Evolutionary conservation across 2,113 vertebrate species (phyloP).

Genomic region (Upupa epops): DNA sequence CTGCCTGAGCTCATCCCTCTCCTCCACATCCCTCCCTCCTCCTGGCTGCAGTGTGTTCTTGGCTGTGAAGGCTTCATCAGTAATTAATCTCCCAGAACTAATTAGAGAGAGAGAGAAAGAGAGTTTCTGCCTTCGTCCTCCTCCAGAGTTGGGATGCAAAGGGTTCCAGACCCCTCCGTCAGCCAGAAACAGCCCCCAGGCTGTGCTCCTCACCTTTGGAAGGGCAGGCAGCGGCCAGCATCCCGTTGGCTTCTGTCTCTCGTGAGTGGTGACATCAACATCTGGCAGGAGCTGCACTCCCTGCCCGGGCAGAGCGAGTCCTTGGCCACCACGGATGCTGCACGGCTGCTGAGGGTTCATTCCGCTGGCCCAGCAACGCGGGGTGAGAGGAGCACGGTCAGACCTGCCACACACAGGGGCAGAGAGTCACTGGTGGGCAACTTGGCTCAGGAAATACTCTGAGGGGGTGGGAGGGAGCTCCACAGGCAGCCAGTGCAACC

Average conservation of each 20-base stretch:
- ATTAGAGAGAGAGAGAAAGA: neutral
- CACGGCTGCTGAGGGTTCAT: neutral
- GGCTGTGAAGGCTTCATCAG: too few relatives aligned
- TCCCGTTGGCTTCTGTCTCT: too few relatives aligned
- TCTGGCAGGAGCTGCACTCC: neutral
- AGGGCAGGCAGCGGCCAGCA: neutral
- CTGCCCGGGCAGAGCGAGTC: neutral
- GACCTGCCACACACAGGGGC: too few relatives aligned
- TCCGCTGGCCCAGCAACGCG: neutral
- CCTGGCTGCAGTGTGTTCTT: neutral
- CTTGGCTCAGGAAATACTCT: neutral
- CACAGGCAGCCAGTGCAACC: too few relatives aligned
- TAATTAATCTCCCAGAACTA: neutral
- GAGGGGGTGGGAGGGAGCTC: too few relatives aligned
- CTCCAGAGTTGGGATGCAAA: neutral
- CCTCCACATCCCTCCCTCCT: neutral
- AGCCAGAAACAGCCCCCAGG: neutral
- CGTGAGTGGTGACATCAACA: neutral
- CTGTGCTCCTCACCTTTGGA: neutral
- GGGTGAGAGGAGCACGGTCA: fast-evolving
- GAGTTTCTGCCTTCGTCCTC: neutral
- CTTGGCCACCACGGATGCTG: neutral
- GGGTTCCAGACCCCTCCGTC: neutral
- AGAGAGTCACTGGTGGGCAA: neutral
- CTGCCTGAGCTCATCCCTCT: neutral